A percentile compares a stretch with the other conserved stretches of the same genome.
phyloP scores from a whole-genome alignment of 2,888 invertebrate genomes.

The Oscheius sp. region DNA sequence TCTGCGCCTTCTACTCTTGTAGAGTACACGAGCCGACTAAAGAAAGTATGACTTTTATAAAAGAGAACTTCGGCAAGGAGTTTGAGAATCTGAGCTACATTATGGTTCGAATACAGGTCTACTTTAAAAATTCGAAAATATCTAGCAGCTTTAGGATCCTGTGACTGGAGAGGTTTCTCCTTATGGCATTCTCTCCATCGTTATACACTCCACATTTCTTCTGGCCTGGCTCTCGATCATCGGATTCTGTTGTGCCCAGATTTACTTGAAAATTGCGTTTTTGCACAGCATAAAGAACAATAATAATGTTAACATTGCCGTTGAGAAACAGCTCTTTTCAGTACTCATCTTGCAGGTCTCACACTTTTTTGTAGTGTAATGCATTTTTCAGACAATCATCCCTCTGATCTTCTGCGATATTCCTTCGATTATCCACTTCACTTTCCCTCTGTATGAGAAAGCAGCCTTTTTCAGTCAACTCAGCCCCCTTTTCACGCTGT shows the following conservation, averaged over 20 bases:
- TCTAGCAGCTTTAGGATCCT: not conserved
- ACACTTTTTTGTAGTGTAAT: not conserved
- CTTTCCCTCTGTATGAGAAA: conserved; percentile 2
- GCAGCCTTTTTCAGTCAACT: conserved; percentile 8
- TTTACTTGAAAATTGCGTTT: not conserved
- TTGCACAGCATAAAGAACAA: not conserved
- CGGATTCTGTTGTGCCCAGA: not conserved
- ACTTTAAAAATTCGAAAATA: not conserved
- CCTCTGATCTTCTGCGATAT: conserved; percentile 11
- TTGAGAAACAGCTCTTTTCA: conserved; percentile 12
- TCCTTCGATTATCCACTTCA: conserved; percentile 21
- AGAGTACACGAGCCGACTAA: not conserved
- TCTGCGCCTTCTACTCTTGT: conserved; percentile 19
- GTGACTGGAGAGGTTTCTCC: not conserved
- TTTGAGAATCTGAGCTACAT: conserved; percentile 13
- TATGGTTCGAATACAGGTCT: conserved; percentile 8
- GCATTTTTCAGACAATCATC: conserved; percentile 7
- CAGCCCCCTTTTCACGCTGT: not conserved
- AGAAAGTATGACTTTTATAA: not conserved
- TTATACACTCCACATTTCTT: not conserved
- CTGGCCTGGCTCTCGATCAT: not conserved
- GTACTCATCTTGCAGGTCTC: conserved; percentile 13
- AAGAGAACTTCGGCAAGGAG: not conserved
- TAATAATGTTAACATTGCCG: not conserved
- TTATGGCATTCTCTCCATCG: conserved; percentile 1